Percentiles rank a stretch among this genome's conserved stretches.
These are phyloP conservation scores for Drosophila repletoides DNA, from an alignment of 1,140 invertebrate genomes.

Conservation along the genomic window DNA sequence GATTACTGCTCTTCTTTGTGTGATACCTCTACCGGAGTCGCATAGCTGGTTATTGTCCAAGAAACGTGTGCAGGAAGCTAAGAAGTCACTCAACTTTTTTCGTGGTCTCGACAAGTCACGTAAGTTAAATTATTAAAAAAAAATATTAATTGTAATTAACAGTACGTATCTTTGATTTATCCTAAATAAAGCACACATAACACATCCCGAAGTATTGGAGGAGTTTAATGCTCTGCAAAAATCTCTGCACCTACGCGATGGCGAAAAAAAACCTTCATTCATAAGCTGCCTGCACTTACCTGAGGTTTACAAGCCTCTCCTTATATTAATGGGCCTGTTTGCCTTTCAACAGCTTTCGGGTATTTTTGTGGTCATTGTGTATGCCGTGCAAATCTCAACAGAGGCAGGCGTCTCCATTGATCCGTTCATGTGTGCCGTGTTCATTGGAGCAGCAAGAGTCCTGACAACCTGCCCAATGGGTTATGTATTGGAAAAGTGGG, in stretches of 20 bases:
- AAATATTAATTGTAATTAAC: neutral
- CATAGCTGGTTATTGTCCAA: constrained; percentile 87
- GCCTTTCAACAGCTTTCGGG: constrained; percentile 91
- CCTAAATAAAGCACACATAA: constrained; percentile 54
- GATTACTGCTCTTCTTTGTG: constrained; percentile 83
- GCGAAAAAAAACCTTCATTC: constrained; percentile 67
- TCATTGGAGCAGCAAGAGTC: constrained; percentile 84
- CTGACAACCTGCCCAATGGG: constrained; percentile 84
- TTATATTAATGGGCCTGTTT: constrained; percentile 87
- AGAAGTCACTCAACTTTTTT: constrained; percentile 83
- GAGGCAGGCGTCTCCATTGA: constrained; percentile 85
- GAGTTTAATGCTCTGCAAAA: constrained; percentile 70
- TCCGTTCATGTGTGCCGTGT: constrained; percentile 84
- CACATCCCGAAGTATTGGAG: constrained; percentile 78
- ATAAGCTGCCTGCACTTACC: constrained; percentile 52
- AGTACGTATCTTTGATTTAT: neutral
- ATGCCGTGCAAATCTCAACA: constrained; percentile 86
- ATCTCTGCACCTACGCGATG: constrained; percentile 56
- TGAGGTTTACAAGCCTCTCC: constrained; percentile 85
- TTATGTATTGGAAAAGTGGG: constrained; percentile 84
- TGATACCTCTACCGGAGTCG: constrained; percentile 87
- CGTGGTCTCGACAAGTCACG: constrained; percentile 83
- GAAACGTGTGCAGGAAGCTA: constrained; percentile 84
- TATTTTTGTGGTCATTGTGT: constrained; percentile 89
- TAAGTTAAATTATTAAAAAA: constrained; percentile 19